Evolutionary conservation across 2,113 vertebrate genomes (phyloP), one percentile per base, ranked within the genome.

Genomic region (Todiramphus saurophagus): DNA sequence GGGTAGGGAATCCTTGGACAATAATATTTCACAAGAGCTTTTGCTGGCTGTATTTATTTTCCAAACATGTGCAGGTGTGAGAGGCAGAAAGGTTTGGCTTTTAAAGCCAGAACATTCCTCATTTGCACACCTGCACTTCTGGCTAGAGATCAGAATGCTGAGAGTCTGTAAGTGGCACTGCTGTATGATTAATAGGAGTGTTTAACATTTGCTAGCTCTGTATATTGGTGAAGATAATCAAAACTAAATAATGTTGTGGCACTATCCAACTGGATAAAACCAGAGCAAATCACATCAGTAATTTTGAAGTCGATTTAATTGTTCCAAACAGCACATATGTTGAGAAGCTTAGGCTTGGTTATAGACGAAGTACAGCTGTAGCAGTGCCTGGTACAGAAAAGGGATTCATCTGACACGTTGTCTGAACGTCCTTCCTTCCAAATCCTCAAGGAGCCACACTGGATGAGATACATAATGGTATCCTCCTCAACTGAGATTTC

Each of bases 101-200:
- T 75, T 89, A 68, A 81, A 79, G 48, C 53, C 66, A 82, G 60
- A 78, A 64, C 58, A 87, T 84, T 79, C 53, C 76, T 94, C 83
- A 84, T 87, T 73, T 89, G 83, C 80, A 94, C 89, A 96, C 62
- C 95, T 96, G 92, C 77, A 84, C 31, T 94, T 68, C 80, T 94
- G 92, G 86, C 69, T 90, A 24, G 66, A 30, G 43, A 90, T 58
- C 80, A 92, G 35, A 84, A 84, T 25, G 25, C 73, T 44, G 58
- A 83, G 44, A 89, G 51, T 15, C 56, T 56, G 51, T 30, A 84
- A 89, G 66, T 64, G 51, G 66, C 62, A 72, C 25, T 87, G 68
- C 68, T 83, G 13, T 56, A 62, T 73, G 92, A 89, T 72, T 93
- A 81, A 94, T 81, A 83, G 37, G 64, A 78, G 89, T 64, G 55